Evolutionary conservation across 2,888 invertebrate genomes (phyloP).

Genomic region (Apamea epomidion): DNA sequence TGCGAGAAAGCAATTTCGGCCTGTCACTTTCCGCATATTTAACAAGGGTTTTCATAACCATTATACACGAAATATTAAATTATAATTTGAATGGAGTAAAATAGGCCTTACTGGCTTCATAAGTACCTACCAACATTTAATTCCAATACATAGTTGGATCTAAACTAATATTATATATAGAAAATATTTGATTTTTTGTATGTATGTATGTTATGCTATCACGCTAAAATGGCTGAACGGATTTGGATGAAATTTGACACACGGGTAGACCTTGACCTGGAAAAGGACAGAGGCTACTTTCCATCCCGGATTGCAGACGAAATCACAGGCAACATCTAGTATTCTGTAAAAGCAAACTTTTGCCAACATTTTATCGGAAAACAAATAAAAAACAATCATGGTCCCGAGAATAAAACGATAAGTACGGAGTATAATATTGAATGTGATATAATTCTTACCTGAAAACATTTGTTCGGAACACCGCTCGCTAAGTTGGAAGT

Average conservation of each 20-base stretch:
- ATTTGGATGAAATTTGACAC: background rate
- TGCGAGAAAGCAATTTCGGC: conserved; percentile 34
- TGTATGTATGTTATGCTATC: too few relatives aligned
- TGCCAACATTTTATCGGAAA: background rate
- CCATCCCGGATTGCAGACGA: background rate
- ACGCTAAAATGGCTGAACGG: background rate
- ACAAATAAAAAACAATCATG: conserved; percentile 28
- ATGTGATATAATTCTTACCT: conserved; percentile 40
- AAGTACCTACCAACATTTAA: conserved; percentile 10
- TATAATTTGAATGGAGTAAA: conserved; percentile 29
- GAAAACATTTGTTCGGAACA: conserved; percentile 51
- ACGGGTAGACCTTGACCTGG: background rate
- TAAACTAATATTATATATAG: background rate
- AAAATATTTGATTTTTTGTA: too few relatives aligned
- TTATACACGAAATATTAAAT: conserved; percentile 38
- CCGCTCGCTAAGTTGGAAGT: conserved; percentile 31
- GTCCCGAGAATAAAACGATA: conserved; percentile 23
- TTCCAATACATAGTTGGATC: background rate
- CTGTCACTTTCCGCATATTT: conserved; percentile 33
- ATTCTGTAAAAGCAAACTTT: conserved; percentile 20
- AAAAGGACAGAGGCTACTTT: background rate
- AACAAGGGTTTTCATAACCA: conserved; percentile 26
- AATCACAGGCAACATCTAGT: background rate
- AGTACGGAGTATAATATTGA: conserved; percentile 31
- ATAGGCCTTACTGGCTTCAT: background rate